Evolutionary conservation across 2,888 invertebrate species (phyloP), one percentile per base, ranked within the genome.

Genomic region (Stratiomys singularior): DNA sequence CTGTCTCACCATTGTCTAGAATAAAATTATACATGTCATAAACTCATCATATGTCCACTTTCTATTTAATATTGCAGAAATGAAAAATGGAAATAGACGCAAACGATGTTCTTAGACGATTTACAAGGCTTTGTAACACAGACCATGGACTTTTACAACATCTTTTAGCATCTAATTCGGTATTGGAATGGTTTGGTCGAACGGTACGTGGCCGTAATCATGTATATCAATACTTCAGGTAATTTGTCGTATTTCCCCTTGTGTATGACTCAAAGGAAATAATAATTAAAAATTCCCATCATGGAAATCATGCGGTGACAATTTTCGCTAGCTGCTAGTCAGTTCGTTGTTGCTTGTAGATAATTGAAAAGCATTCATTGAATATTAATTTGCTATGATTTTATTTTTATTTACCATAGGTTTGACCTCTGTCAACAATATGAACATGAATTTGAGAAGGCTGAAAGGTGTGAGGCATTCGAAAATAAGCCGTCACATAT

Each of bases 141-240:
- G 52, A 52, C n/a, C 46, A 58, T n/a, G 80, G 81, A 80, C 52
- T 79, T 82, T 52, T 83, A 81, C 79, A 81, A 81, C 66, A 81
- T 80, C 21, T 81, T 78, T 80, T 84, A 44, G 83, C 84, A 27
- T 81, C 83, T 44, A 85, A 85, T 79, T 80, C 82, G 71, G 82
- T 82, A 0, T 76, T 85, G 2, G 85, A 85, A 76, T 85, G 84
- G 84, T 85, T 83, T 80, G 85, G 85, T 1, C 81, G 83, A 52
- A 84, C 83, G 4, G 80, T 85, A 58, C 82, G 82, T 64, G 83
- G 83, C 23, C 64, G 63, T 46, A 21, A 23, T 18, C 60, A 64
- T 0, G 30, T 76, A 2, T 64, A n/a, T 44, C 27, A 44, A 64
- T 76, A 82, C 77, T 82, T 83, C 76, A 83, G 83, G 83, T 85